A percentile compares a stretch with the other conserved stretches of the same genome.
These are phyloP conservation scores for Vanacampus margaritifer DNA, from an alignment of 2,113 vertebrate species.

Conservation along the genomic window DNA sequence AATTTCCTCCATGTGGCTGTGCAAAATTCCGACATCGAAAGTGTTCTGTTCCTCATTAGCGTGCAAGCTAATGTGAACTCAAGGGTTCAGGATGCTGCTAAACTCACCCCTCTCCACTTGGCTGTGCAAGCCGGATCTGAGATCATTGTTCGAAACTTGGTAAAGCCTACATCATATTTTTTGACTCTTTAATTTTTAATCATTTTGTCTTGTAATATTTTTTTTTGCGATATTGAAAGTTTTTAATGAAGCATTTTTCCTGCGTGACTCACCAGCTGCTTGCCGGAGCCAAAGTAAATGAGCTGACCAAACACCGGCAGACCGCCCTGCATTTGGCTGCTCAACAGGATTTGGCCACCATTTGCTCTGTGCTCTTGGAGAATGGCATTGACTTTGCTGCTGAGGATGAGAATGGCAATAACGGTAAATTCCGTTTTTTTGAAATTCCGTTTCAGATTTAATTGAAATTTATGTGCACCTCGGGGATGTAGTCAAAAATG, in stretches of 20 bases:
- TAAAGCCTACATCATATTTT: slow-evolving; percentile 32
- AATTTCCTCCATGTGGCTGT: slow-evolving; percentile 96
- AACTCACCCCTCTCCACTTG: slow-evolving; percentile 91
- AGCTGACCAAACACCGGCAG: slow-evolving; percentile 96
- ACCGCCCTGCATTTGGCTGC: slow-evolving; percentile 93
- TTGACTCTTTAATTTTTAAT: not conserved
- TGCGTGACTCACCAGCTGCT: slow-evolving; percentile 77
- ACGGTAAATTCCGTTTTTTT: slow-evolving; percentile 73
- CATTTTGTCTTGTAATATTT: not conserved
- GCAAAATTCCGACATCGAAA: slow-evolving; percentile 95
- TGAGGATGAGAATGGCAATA: slow-evolving; percentile 96
- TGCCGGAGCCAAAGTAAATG: slow-evolving; percentile 94
- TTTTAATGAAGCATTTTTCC: not conserved
- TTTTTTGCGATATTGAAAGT: not conserved
- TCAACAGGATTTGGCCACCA: slow-evolving; percentile 93
- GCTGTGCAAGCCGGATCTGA: slow-evolving; percentile 95
- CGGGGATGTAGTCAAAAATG: no score
- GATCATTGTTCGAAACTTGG: slow-evolving; percentile 97
- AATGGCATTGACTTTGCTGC: slow-evolving; percentile 91
- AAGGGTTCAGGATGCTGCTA: slow-evolving; percentile 91
- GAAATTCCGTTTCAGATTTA: not conserved
- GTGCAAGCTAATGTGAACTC: slow-evolving; percentile 98
- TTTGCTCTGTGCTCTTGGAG: slow-evolving; percentile 94
- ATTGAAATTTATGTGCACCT: not conserved
- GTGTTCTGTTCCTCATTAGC: slow-evolving; percentile 96